Percentiles rank a stretch among this genome's conserved stretches.
These are phyloP conservation scores for Morpho helenor DNA, from an alignment of 2,888 invertebrate genomes.

Conservation along the genomic window DNA sequence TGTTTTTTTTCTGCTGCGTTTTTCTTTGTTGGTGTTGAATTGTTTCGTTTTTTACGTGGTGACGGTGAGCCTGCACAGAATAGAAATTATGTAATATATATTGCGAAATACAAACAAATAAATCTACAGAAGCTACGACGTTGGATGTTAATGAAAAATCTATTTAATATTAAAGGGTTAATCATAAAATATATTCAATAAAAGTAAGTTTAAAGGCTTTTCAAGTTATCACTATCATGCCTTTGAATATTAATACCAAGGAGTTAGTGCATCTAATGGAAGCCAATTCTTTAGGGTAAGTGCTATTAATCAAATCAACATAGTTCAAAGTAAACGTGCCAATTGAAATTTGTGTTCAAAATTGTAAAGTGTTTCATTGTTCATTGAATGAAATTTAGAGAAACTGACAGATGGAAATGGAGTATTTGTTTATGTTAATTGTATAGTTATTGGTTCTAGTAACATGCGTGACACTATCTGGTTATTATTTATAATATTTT, in stretches of 20 bases:
- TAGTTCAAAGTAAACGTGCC: constrained; percentile 38
- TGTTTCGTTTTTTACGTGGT: constrained; percentile 88
- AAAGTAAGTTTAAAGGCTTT: constrained; percentile 27
- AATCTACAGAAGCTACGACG: constrained; percentile 54
- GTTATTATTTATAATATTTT: neutral
- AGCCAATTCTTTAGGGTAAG: constrained; percentile 64
- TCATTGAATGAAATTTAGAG: constrained; percentile 23
- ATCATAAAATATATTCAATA: constrained; percentile 32
- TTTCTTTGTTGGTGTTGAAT: constrained; percentile 88
- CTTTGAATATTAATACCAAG: constrained; percentile 35
- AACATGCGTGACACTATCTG: constrained; percentile 14
- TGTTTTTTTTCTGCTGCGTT: constrained; percentile 88
- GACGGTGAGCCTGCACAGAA: constrained; percentile 84
- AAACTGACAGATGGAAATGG: constrained; percentile 23
- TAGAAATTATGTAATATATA: constrained; percentile 25
- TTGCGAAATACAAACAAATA: constrained; percentile 25
- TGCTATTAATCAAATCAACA: constrained; percentile 35
- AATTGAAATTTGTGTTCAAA: constrained; percentile 29
- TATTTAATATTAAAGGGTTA: constrained; percentile 41
- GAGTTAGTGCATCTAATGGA: constrained; percentile 56
- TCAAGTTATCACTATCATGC: constrained; percentile 47
- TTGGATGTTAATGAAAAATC: constrained; percentile 44
- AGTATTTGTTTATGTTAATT: constrained; percentile 18
- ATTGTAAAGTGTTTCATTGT: constrained; percentile 27
- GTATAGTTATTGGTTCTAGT: constrained; percentile 21